A percentile compares a stretch with the other conserved stretches of the same genome.
Conservation (phyloP, 2,888 invertebrate species). For the Kryphioiulus occultus region DNA sequence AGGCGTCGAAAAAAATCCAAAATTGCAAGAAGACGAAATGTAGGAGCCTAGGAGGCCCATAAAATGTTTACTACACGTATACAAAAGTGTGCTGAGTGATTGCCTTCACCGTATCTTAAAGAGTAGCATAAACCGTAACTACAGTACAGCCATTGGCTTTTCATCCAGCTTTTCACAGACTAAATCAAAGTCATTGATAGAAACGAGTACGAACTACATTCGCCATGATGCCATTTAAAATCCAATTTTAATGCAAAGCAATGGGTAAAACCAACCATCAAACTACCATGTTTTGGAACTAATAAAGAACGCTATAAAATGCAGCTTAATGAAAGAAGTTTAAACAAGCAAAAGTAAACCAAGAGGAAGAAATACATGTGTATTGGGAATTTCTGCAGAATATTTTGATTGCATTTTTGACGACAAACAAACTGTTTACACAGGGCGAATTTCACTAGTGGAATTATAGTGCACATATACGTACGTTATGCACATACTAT, state of each 20-base stretch:
- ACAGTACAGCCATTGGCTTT: background rate
- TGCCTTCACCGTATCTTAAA: constrained; percentile 33
- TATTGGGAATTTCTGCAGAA: no score
- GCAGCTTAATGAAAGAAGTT: no score
- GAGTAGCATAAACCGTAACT: constrained; percentile 31
- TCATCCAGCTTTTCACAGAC: background rate
- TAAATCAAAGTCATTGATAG: constrained; percentile 17
- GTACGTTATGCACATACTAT: background rate
- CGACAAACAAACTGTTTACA: no score
- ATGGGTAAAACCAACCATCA: background rate
- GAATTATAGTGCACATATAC: background rate
- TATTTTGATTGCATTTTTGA: no score
- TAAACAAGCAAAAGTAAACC: background rate
- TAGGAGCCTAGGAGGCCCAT: constrained; percentile 25
- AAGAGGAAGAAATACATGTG: no score
- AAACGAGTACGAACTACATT: background rate
- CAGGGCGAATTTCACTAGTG: background rate
- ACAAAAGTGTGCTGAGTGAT: constrained; percentile 38
- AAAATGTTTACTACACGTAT: constrained; percentile 33
- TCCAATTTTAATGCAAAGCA: background rate
- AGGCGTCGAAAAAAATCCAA: constrained; percentile 36
- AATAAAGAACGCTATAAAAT: background rate
- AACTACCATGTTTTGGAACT: background rate
- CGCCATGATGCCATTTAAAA: background rate
- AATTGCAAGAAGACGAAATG: constrained; percentile 28